Conservation (phyloP, 1,140 invertebrate genomes). For the Anastatus disparis region DNA sequence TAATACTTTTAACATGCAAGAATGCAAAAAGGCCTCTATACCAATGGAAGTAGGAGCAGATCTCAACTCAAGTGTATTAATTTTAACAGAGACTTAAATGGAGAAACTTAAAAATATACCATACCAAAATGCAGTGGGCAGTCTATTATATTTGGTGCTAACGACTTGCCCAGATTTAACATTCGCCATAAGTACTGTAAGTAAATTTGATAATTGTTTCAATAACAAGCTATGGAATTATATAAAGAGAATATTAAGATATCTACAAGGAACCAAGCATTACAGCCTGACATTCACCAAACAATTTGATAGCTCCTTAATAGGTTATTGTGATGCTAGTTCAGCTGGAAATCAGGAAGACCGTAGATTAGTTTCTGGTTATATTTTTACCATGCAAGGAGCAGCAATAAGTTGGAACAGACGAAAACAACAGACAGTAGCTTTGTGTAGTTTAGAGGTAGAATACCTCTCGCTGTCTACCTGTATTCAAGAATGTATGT, state of each 20-base stretch:
- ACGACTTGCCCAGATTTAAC: slow-evolving; percentile 56
- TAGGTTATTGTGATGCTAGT: slow-evolving; percentile 16
- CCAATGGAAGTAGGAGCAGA: neutral
- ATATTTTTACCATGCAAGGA: neutral
- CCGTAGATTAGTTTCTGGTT: slow-evolving; percentile 3
- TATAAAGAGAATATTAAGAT: slow-evolving; percentile 49
- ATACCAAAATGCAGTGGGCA: slow-evolving; percentile 53
- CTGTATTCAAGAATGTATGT: neutral
- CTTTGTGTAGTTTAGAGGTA: neutral
- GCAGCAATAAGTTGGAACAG: slow-evolving; percentile 16
- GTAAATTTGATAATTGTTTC: slow-evolving; percentile 44
- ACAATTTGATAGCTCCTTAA: neutral
- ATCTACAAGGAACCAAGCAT: slow-evolving; percentile 47
- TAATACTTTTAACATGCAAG: neutral
- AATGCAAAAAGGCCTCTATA: neutral
- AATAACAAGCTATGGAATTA: slow-evolving; percentile 46
- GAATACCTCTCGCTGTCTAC: neutral
- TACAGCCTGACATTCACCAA: slow-evolving; percentile 32
- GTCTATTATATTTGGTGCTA: slow-evolving; percentile 53
- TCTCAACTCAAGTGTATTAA: neutral
- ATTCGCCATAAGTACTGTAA: slow-evolving; percentile 52
- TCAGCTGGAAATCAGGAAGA: neutral
- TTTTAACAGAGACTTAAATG: neutral
- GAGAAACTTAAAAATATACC: slow-evolving; percentile 3
- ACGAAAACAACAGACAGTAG: slow-evolving; percentile 1